These are phyloP conservation scores for Formica aserva DNA, from an alignment of 2,888 invertebrate species.

Conservation along the genomic window DNA sequence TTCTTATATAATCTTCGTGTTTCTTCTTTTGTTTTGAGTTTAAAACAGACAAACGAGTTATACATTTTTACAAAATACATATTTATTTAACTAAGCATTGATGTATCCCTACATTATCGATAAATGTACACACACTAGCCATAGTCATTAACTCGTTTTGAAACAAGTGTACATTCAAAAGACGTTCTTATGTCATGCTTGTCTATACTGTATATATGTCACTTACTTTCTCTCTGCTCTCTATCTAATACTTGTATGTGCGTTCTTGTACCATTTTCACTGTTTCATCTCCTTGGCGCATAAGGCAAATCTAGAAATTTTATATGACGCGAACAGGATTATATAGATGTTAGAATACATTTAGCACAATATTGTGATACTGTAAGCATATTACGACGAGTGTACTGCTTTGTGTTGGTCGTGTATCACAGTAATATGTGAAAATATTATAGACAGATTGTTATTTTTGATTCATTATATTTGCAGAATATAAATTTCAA, in stretches of 20 bases:
- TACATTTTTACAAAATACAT: not conserved
- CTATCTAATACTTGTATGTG: constrained; percentile 83
- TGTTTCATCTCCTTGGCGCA: constrained; percentile 73
- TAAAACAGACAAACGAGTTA: not conserved
- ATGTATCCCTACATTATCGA: not conserved
- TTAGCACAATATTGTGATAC: constrained; percentile 73
- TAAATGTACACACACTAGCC: constrained; percentile 52
- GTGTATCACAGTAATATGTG: not conserved
- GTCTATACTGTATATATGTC: constrained; percentile 82
- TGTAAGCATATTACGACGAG: constrained; percentile 62
- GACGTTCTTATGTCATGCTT: constrained; percentile 78
- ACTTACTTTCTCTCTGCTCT: constrained; percentile 82
- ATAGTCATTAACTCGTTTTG: constrained; percentile 66
- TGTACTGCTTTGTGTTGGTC: constrained; percentile 65
- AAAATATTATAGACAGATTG: constrained; percentile 13
- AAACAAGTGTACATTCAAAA: constrained; percentile 78
- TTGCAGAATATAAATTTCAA: constrained; percentile 9
- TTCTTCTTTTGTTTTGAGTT: not conserved
- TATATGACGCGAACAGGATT: constrained; percentile 70
- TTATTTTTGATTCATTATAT: not conserved
- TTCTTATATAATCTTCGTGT: not conserved
- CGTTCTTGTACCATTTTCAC: constrained; percentile 80
- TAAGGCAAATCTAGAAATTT: constrained; percentile 74
- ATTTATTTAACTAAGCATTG: constrained; percentile 16
- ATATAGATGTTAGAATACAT: constrained; percentile 80